Conservation (phyloP, 2,888 invertebrate genomes). For the Ametastegia equiseti region DNA sequence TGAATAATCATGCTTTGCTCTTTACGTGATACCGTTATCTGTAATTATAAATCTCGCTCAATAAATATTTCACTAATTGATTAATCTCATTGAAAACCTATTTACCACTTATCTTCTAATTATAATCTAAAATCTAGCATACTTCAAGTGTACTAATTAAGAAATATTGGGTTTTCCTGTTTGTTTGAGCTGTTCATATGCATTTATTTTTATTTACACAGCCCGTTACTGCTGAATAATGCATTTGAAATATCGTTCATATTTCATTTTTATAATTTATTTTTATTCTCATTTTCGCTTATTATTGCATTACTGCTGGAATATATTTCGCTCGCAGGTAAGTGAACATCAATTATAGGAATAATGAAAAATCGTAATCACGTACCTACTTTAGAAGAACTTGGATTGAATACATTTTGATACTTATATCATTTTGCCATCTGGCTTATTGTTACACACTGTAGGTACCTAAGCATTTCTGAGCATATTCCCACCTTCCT, state of each 20-base stretch:
- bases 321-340: neutral
- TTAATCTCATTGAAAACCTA: neutral
- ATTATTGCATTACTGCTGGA: neutral
- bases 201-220: neutral
- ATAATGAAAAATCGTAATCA: too few relatives aligned
- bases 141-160: neutral
- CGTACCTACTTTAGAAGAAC: neutral
- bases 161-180: neutral
- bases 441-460: neutral
- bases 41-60: conserved; percentile 39
- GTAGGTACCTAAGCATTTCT: neutral
- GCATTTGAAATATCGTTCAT: too few relatives aligned
- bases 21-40: conserved; percentile 23
- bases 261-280: too few relatives aligned
- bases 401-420: neutral
- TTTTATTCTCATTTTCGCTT: too few relatives aligned
- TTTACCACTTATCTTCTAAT: neutral
- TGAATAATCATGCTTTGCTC: neutral
- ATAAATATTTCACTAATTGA: conserved; percentile 26
- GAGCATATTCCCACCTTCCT: neutral
- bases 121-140: neutral
- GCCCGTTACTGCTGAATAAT: neutral
- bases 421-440: neutral
- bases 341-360: neutral
- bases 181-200: neutral